Evolutionary conservation across 2,113 vertebrate genomes (phyloP), one percentile per base, ranked within the genome.

Genomic region (Mellivora capensis): DNA sequence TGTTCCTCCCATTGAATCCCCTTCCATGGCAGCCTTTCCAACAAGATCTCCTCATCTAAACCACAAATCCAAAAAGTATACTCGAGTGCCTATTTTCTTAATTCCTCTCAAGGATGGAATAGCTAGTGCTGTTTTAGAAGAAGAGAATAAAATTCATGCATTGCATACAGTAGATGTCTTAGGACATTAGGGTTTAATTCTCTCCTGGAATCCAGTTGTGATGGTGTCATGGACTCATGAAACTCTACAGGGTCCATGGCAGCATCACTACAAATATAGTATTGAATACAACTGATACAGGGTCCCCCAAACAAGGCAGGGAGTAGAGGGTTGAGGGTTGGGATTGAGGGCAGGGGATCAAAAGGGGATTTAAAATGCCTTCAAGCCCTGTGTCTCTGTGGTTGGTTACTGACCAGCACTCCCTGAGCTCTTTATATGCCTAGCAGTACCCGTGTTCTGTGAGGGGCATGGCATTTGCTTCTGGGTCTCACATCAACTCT

Each of bases 21-120:
- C 39, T 49, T 62, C 31, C 1, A 27, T 21, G 54, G 61, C 54
- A 83, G 54, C 31, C 74, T 47, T 79, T 80, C 96, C 49, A 79
- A 88, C 13, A 7, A 82, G 47, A 90, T 44, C n/a, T 85, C 82
- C 27, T 96, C 61, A 44, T 42, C 39, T 67, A 42, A 95, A 67
- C 77, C 39, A 95, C 42, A 90, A 34, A 84, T 47, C 57, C n/a
- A 47, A 44, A 93, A 23, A 76, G 47, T 12, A 86, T 44, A 49
- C 44, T 14, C 23, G 34, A 93, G 39, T 37, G 39, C 25, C 7
- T 74, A 25, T 79, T 87, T 90, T 49, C 59, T 72, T 52, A 54
- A 25, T 90, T 89, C 52, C 31, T 79, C 52, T 13, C 59, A 42
- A 80, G 76, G 84, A 31, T 4, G 17, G 81, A 79, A 91, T 1